These are phyloP conservation scores for Mastomys natalensis DNA, from an alignment of 2,113 vertebrate species.

Conservation along the genomic window DNA sequence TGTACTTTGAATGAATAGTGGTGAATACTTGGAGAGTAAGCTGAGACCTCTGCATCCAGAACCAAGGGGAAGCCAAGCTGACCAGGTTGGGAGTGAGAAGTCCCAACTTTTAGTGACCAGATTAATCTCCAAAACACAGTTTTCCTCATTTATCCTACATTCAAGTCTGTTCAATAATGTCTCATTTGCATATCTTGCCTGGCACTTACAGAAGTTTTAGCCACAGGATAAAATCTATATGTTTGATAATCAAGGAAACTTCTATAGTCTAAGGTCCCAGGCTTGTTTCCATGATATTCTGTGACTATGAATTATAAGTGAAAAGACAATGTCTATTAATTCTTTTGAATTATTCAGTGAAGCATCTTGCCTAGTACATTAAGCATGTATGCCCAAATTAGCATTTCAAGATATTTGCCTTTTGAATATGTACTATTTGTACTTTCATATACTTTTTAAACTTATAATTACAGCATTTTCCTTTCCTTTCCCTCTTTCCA, in stretches of 20 bases:
- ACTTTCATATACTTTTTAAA: not conserved
- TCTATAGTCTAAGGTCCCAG: not conserved
- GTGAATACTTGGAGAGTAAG: too few relatives aligned
- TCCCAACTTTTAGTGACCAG: not conserved
- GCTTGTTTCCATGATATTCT: not conserved
- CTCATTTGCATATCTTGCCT: not conserved
- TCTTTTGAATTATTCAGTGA: not conserved
- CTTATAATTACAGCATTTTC: not conserved
- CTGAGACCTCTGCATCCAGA: not conserved
- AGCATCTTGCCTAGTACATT: not conserved
- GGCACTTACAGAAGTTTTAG: not conserved
- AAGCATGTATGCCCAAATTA: not conserved
- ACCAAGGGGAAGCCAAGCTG: not conserved
- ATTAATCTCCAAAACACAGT: not conserved
- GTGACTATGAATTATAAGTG: not conserved
- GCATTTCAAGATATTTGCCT: slow-evolving; percentile 9
- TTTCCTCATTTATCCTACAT: not conserved
- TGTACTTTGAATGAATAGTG: too few relatives aligned
- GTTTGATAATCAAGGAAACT: not conserved
- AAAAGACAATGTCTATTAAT: not conserved
- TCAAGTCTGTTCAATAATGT: not conserved
- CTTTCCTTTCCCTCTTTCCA: not conserved
- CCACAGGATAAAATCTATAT: not conserved
- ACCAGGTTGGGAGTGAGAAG: not conserved
- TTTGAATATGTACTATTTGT: slow-evolving; percentile 2